Evolutionary conservation across 2,888 invertebrate genomes (phyloP).

Genomic region (Leucoma salicis): DNA sequence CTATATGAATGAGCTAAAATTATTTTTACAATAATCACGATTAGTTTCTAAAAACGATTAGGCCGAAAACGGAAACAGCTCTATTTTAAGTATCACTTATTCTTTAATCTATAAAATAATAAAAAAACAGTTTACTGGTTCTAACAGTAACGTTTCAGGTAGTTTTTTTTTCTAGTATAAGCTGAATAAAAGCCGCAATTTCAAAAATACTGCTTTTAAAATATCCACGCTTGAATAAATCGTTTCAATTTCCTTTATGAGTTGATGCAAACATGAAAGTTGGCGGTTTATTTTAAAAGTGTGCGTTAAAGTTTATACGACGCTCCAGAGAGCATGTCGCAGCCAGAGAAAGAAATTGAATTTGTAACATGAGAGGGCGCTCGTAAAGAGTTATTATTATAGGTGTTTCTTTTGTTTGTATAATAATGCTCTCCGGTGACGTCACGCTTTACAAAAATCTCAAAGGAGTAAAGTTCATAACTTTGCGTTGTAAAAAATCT

Average conservation of each 20-base stretch:
- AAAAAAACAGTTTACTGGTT: no score
- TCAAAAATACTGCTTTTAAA: slow-evolving; percentile 32
- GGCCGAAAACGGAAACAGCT: no score
- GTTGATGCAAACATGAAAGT: slow-evolving; percentile 45
- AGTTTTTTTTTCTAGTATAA: no score
- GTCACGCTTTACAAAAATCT: slow-evolving; percentile 21
- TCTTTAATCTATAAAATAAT: no score
- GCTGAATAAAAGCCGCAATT: slow-evolving; percentile 8
- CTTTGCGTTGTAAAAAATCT: slow-evolving; percentile 27
- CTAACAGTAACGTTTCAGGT: no score
- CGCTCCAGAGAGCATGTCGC: slow-evolving; percentile 39
- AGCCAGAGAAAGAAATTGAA: slow-evolving; percentile 61
- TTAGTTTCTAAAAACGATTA: no score
- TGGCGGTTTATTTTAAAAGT: slow-evolving; percentile 54
- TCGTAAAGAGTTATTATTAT: slow-evolving; percentile 54
- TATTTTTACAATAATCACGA: no score
- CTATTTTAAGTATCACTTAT: no score
- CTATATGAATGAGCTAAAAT: no score
- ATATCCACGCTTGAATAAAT: slow-evolving; percentile 33
- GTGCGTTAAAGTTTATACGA: slow-evolving; percentile 49
- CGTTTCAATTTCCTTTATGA: slow-evolving; percentile 43
- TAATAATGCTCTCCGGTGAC: slow-evolving; percentile 39
- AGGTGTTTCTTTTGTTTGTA: slow-evolving; percentile 48
- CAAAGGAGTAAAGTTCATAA: slow-evolving; percentile 29
- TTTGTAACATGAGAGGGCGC: slow-evolving; percentile 53